Conservation (phyloP, 2,797 vertebrate genomes). For the Pangasius macronema region DNA sequence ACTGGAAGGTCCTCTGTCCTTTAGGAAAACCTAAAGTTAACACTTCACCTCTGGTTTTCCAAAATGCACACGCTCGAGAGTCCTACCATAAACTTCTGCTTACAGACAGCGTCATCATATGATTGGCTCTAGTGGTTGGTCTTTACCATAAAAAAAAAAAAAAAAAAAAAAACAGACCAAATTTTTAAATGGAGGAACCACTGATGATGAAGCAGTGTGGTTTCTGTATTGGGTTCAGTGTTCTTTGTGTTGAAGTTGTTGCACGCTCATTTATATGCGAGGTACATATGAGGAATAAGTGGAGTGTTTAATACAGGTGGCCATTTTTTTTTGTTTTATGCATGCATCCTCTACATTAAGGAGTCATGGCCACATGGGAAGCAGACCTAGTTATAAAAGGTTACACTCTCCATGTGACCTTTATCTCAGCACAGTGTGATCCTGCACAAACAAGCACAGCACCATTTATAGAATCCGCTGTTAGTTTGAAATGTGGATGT, state of each 20-base stretch:
- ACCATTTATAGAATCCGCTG: constrained; percentile 29
- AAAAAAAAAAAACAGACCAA: no score
- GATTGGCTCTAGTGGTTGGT: no score
- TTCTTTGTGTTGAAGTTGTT: neutral
- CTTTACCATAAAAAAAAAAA: no score
- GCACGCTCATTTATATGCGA: neutral
- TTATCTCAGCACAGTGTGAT: constrained; percentile 35
- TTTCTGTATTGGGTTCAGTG: neutral
- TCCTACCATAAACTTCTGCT: no score
- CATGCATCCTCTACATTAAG: constrained; percentile 42
- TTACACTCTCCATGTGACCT: constrained; percentile 40
- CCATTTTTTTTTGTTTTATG: constrained; percentile 16
- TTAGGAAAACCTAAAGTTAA: no score
- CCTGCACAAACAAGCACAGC: constrained; percentile 16
- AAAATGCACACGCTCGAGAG: no score
- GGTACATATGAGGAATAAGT: neutral
- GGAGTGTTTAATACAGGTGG: neutral
- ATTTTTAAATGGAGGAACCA: no score
- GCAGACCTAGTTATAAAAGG: constrained; percentile 48
- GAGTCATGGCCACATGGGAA: constrained; percentile 39
- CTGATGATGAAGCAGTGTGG: neutral
- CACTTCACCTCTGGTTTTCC: no score
- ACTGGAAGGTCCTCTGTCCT: no score
- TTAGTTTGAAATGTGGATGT: no score
- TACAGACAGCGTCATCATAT: no score